Evolutionary conservation across 1,140 invertebrate genomes (phyloP).

Genomic region (Procambarus virginalis): DNA sequence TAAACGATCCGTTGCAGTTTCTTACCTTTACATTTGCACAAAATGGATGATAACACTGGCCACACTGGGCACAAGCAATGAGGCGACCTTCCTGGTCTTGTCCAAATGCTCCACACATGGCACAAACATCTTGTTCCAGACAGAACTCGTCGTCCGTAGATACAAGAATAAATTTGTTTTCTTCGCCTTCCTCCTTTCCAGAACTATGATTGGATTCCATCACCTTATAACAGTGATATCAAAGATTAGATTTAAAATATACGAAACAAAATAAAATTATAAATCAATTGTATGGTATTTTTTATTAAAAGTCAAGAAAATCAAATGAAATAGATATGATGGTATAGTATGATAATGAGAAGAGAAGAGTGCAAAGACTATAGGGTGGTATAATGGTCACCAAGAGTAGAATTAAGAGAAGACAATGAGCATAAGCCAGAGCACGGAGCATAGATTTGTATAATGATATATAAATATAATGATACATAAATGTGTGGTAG

Average conservation of each 20-base stretch:
- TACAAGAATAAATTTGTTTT: constrained; percentile 93
- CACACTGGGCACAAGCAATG: constrained; percentile 97
- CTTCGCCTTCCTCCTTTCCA: constrained; percentile 76
- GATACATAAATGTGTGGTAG: too few species aligned
- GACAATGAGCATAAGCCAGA: too few species aligned
- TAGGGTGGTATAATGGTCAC: too few species aligned
- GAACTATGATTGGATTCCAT: constrained; percentile 58
- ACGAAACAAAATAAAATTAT: too few species aligned
- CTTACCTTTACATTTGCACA: constrained; percentile 93
- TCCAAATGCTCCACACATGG: constrained; percentile 98
- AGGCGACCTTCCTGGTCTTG: constrained; percentile 94
- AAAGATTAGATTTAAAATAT: background rate
- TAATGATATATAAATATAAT: too few species aligned
- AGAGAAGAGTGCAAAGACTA: too few species aligned
- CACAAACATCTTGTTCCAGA: constrained; percentile 95
- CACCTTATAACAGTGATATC: constrained; percentile 41
- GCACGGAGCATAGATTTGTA: too few species aligned
- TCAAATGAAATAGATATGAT: too few species aligned
- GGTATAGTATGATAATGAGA: too few species aligned
- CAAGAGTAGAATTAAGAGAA: too few species aligned
- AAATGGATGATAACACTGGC: constrained; percentile 99
- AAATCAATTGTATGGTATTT: too few species aligned
- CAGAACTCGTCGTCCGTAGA: constrained; percentile 96
- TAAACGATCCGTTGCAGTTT: background rate
- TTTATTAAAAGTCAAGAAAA: too few species aligned